Conservation (phyloP, 2,113 vertebrate genomes). For the Sander vitreus region DNA sequence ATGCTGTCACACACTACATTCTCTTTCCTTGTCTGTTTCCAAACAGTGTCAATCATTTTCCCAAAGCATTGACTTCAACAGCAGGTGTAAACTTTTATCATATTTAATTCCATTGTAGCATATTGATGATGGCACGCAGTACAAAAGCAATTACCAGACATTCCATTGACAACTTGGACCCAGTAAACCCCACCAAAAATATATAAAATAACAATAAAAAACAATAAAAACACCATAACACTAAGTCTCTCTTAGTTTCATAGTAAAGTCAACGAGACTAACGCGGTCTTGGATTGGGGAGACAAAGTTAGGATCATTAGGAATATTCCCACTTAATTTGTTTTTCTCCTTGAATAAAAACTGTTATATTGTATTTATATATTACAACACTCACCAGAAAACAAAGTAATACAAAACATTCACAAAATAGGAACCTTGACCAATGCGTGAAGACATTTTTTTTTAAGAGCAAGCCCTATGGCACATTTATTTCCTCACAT, state of each 20-base stretch:
- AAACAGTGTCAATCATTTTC: background rate
- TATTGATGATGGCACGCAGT: slow-evolving; percentile 85
- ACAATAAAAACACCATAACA: slow-evolving; percentile 32
- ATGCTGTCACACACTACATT: background rate
- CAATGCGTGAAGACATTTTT: slow-evolving; percentile 30
- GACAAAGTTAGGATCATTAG: slow-evolving; percentile 51
- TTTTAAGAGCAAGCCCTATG: slow-evolving; percentile 45
- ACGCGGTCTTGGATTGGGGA: slow-evolving; percentile 9
- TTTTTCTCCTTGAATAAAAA: slow-evolving; percentile 62
- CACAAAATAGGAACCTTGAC: slow-evolving; percentile 51
- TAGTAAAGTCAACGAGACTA: slow-evolving; percentile 39
- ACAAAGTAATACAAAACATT: slow-evolving; percentile 38
- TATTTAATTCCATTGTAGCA: slow-evolving; percentile 87
- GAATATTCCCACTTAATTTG: slow-evolving; percentile 31
- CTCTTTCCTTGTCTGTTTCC: background rate
- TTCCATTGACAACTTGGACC: slow-evolving; percentile 72
- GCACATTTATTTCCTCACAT: slow-evolving; percentile 54
- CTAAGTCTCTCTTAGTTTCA: slow-evolving; percentile 38
- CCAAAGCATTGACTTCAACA: slow-evolving; percentile 38
- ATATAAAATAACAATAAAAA: too few species aligned
- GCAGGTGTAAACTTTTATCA: slow-evolving; percentile 79
- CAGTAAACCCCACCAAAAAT: slow-evolving; percentile 59
- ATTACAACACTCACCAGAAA: slow-evolving; percentile 70
- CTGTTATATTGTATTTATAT: slow-evolving; percentile 66
- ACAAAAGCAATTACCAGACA: slow-evolving; percentile 82